Evolutionary conservation across 2,113 vertebrate species (phyloP).

Genomic region (Dromaius novaehollandiae): DNA sequence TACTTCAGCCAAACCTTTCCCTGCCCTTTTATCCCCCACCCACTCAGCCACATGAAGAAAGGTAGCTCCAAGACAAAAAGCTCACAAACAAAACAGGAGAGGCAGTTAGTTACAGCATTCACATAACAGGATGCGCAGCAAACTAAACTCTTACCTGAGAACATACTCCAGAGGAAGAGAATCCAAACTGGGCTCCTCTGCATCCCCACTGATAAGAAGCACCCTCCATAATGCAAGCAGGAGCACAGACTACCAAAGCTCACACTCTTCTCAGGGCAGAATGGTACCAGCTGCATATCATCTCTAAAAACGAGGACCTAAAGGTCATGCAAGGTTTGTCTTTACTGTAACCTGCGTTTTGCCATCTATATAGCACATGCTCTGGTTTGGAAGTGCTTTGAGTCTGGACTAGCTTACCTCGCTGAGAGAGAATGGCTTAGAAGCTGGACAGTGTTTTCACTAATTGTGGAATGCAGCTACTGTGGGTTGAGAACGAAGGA

Average conservation of each 20-base stretch:
- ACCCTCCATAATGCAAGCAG: neutral
- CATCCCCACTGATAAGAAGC: neutral
- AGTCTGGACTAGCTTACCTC: neutral
- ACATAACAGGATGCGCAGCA: neutral
- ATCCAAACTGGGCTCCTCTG: neutral
- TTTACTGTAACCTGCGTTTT: neutral
- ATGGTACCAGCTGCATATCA: neutral
- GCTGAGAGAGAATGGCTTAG: neutral
- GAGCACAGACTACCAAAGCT: neutral
- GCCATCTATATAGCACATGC: neutral
- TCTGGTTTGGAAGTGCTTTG: neutral
- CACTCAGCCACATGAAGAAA: neutral
- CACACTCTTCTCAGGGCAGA: neutral
- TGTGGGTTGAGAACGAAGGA: neutral
- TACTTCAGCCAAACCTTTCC: neutral
- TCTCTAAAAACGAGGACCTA: neutral
- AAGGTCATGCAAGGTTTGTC: neutral
- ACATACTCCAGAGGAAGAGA: neutral
- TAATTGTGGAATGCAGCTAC: neutral
- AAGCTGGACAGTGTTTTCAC: neutral
- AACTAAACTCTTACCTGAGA: neutral
- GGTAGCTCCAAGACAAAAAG: neutral
- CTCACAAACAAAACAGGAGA: neutral
- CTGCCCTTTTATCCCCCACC: neutral
- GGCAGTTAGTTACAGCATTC: neutral